Percentiles rank a stretch among this genome's conserved stretches.
These are phyloP conservation scores for Drosophila pallidifrons DNA, from an alignment of 1,140 invertebrate genomes.

Conservation along the genomic window DNA sequence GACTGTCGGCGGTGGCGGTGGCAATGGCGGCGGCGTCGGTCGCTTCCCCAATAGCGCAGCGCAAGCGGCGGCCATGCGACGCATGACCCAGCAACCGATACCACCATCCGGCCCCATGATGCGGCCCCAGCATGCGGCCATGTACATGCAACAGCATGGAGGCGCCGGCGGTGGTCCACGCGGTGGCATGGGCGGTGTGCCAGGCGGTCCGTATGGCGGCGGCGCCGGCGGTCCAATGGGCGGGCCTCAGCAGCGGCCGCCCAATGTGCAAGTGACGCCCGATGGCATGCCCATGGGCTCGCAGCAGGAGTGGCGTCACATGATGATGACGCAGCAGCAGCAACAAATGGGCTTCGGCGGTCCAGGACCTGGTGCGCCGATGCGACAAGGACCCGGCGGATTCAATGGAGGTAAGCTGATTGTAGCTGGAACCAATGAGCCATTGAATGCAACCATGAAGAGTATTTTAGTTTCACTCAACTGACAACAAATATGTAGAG, in stretches of 20 bases:
- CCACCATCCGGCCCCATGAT: slow-evolving; percentile 90
- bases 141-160: slow-evolving; percentile 86
- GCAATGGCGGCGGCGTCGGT: slow-evolving; percentile 79
- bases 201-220: slow-evolving; percentile 81
- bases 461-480: too few species aligned
- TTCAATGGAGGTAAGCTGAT: slow-evolving; percentile 87
- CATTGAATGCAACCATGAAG: background rate
- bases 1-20: slow-evolving; percentile 85
- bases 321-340: slow-evolving; percentile 90
- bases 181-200: slow-evolving; percentile 85
- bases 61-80: slow-evolving; percentile 87
- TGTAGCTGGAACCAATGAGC: background rate
- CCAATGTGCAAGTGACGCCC: slow-evolving; percentile 86
- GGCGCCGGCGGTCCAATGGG: slow-evolving; percentile 65
- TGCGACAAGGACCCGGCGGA: slow-evolving; percentile 88
- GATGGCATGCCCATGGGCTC: slow-evolving; percentile 86
- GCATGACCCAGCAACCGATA: slow-evolving; percentile 89
- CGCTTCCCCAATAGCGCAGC: slow-evolving; percentile 81
- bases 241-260: slow-evolving; percentile 84
- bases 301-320: slow-evolving; percentile 89
- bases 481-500: too few species aligned
- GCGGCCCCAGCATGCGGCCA: slow-evolving; percentile 87
- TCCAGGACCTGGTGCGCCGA: slow-evolving; percentile 79
- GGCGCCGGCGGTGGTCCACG: slow-evolving; percentile 68
- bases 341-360: slow-evolving; percentile 87